Base-by-base conservation (phyloP, 2,888 invertebrate species). In the Julus scanicus region DNA sequence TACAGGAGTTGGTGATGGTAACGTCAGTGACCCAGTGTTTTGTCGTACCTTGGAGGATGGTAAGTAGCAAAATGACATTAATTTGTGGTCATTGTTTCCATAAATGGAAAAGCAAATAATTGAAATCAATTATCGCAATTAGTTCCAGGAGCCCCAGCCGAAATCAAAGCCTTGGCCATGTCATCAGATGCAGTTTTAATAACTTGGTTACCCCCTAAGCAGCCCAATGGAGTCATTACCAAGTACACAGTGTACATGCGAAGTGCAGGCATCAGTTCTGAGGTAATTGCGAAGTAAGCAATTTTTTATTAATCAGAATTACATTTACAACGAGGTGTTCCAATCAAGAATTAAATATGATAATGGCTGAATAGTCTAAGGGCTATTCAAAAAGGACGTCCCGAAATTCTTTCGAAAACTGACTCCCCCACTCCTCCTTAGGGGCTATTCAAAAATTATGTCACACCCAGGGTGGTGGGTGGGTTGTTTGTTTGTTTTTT, bases 41-140 rank as follows among this genome's bases (percentile, higher is more conserved):
- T 96, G 97, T 92, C 94, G 94, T 91, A 97, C 97, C 0, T 95
- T 96, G 90, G 96, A 97, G 92, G 97, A 97, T 92, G 94, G 96
- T 96, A 92, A 92, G 39, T 48, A 44, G 20, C 71, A 44, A 49
- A 29, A 29, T 29, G 29, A 29, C 29, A 29, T 37, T 39, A 2
- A 39, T 20, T 88, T 80, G 39, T 8, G 57, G 86, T 57, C 6
- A 11, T 3, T 17, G 15, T 40, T 88, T 48, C 37, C 40, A 57
- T 40, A 48, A 71, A 39, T 39, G 80, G 53, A 85, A 83, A 29
- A 15, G 86, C 2, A 84, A 20, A 71, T 71, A 71, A 71, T 9
- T 84, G 40, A 84, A 84, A 40, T 20, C 44, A 84, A 71, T 86
- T 53, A 87, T 90, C 89, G 13, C 89, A 40, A n/a, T 44, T 92